Base-by-base conservation (phyloP, 2,888 invertebrate genomes). In the Adineta ricciae region DNA sequence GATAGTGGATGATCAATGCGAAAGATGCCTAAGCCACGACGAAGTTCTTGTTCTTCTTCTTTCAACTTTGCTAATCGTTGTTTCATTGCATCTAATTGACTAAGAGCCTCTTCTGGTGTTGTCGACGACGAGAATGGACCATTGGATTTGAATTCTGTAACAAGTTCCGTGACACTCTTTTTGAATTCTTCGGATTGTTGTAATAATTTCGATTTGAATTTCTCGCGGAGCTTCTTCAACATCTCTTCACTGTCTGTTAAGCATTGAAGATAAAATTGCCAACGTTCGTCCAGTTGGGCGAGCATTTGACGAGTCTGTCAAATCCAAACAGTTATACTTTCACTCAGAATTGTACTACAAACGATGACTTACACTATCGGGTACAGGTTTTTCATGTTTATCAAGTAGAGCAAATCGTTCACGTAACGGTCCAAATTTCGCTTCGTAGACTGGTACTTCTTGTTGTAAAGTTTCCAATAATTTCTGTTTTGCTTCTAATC, bases 311-410 rank as follows among this genome's bases (percentile, higher is more conserved):
- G 87, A 56, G 88, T 89, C 89, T 89, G 87, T n/a, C n/a, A n/a
- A n/a, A 27, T 1, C 49, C 46, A 46, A 46, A 46, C 5, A 46
- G 11, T 11, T 46, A 8, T 46, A 8, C 11, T 46, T 46, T 8
- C 11, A 46, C 11, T 8, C 11, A 46, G 11, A 11, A 46, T 46
- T 11, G 11, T 8, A 8, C 5, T 8, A 46, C 5, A 11, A 87
- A 46, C 5, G 11, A 38, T 72, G 72, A 84, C 87, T 87, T 90
- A 94, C 92, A 86, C 93, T 92, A 21, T 93, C 92, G 78, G 93
- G 91, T 84, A 95, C 90, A 84, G 93, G 92, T 0, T 95, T 93
- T 87, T 94, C 93, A 89, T 95, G 95, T 89, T 94, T 95, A 86
- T 89, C 89, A 86, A 91, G 88, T 86, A 90, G 73, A 87, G 91